Evolutionary conservation across 64 coral and sea anemone species (phyloP).

Genomic region (Pocillopora verrucosa): DNA sequence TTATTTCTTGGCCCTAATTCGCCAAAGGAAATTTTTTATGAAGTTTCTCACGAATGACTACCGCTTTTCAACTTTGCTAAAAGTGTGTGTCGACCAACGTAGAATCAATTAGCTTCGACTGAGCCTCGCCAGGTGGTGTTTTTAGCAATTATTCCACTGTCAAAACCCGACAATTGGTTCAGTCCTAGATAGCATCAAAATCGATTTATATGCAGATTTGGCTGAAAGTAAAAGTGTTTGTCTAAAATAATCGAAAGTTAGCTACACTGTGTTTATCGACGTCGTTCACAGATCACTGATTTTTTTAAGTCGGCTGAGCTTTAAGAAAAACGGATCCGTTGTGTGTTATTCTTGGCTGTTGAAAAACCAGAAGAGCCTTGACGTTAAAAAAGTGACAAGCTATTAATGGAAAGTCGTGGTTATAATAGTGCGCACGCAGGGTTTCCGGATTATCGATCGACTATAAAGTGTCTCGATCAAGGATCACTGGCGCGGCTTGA

Average conservation of each 20-base stretch:
- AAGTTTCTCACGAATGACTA: neutral
- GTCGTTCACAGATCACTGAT: neutral
- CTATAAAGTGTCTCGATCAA: neutral
- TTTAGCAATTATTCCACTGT: neutral
- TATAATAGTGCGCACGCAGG: conserved; percentile 26
- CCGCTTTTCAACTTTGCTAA: neutral
- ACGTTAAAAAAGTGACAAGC: conserved; percentile 5
- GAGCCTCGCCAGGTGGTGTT: conserved; percentile 5
- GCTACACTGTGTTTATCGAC: neutral
- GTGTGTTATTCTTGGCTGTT: neutral
- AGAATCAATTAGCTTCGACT: conserved; percentile 9
- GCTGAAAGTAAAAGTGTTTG: neutral
- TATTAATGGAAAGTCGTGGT: neutral
- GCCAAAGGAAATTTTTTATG: neutral
- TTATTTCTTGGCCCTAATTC: neutral
- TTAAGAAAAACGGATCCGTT: neutral
- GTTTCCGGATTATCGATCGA: neutral
- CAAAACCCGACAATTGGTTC: conserved; percentile 15
- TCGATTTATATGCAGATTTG: conserved; percentile 15
- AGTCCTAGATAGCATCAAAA: conserved; percentile 5
- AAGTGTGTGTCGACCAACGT: neutral
- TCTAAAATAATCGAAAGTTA: neutral
- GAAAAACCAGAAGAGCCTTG: neutral
- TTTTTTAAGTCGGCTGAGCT: neutral
- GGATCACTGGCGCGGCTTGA: neutral